Conservation (phyloP, 2,797 vertebrate species). For the Clarias pachynema region DNA sequence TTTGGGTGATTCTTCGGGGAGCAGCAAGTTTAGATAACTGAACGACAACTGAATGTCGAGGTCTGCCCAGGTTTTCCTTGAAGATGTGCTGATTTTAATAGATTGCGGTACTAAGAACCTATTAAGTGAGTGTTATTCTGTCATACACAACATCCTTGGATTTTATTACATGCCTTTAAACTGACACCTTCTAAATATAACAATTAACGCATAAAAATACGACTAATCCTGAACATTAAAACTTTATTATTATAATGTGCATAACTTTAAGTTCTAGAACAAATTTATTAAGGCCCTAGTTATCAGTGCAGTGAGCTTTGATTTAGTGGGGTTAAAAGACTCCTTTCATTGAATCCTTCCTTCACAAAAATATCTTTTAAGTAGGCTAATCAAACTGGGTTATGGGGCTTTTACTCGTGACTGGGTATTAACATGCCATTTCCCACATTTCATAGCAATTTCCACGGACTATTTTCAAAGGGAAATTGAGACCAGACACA, state of each 20-base stretch:
- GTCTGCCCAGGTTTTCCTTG: neutral
- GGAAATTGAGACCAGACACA: constrained; percentile 71
- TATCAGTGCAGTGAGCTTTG: constrained; percentile 65
- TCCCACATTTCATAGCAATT: constrained; percentile 72
- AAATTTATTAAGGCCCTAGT: constrained; percentile 62
- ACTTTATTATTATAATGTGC: constrained; percentile 33
- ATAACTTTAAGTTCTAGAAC: constrained; percentile 40
- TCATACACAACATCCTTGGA: neutral
- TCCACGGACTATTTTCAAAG: constrained; percentile 67
- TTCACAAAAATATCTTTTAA: constrained; percentile 69
- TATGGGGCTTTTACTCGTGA: constrained; percentile 68
- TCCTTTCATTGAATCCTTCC: constrained; percentile 64
- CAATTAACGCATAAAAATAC: constrained; percentile 75
- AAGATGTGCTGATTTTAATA: neutral
- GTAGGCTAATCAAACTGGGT: constrained; percentile 74
- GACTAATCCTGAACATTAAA: constrained; percentile 44
- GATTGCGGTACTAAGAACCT: neutral
- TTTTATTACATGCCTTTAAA: constrained; percentile 35
- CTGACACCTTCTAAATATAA: constrained; percentile 67
- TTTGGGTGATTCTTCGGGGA: neutral
- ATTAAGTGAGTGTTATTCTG: constrained; percentile 7
- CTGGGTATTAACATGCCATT: constrained; percentile 67
- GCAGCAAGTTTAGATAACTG: neutral
- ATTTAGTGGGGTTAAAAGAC: constrained; percentile 54
- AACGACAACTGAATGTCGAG: no score